Evolutionary conservation across 2,888 invertebrate species (phyloP).

Genomic region (Lypha dubia): DNA sequence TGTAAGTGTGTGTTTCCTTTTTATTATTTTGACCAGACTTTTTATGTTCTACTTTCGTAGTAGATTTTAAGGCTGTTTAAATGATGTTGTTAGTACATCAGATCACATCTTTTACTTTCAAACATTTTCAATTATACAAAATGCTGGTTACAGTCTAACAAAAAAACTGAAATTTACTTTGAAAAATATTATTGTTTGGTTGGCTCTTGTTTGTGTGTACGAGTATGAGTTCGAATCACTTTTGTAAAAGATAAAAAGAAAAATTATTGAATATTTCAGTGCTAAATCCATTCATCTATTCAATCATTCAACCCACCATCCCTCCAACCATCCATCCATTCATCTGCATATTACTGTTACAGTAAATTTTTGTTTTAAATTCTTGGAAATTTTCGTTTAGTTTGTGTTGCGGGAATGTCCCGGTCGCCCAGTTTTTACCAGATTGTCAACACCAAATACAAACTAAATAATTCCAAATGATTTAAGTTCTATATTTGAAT

Average conservation of each 20-base stretch:
- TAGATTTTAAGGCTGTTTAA: constrained; percentile 36
- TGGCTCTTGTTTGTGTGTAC: neutral
- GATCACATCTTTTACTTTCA: constrained; percentile 40
- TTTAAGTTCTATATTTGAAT: too few species aligned
- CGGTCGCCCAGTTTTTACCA: too few species aligned
- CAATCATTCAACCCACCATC: too few species aligned
- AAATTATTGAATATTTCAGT: constrained; percentile 40
- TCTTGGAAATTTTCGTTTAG: neutral
- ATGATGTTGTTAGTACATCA: constrained; percentile 39
- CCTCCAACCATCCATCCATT: neutral
- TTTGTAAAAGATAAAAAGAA: neutral
- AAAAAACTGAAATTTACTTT: constrained; percentile 19
- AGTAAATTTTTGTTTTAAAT: constrained; percentile 28
- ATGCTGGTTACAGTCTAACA: constrained; percentile 18
- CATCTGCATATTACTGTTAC: constrained; percentile 9
- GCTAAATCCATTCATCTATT: constrained; percentile 24
- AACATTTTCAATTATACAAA: constrained; percentile 48
- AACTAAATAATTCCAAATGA: too few species aligned
- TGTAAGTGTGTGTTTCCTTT: neutral
- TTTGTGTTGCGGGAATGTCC: too few species aligned
- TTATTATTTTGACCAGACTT: constrained; percentile 10
- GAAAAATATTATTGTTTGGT: constrained; percentile 18
- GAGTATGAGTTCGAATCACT: neutral
- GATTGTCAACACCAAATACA: too few species aligned
- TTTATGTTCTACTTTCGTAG: constrained; percentile 28